Conservation (phyloP, 2,113 vertebrate genomes). For the Saccopteryx leptura region DNA sequence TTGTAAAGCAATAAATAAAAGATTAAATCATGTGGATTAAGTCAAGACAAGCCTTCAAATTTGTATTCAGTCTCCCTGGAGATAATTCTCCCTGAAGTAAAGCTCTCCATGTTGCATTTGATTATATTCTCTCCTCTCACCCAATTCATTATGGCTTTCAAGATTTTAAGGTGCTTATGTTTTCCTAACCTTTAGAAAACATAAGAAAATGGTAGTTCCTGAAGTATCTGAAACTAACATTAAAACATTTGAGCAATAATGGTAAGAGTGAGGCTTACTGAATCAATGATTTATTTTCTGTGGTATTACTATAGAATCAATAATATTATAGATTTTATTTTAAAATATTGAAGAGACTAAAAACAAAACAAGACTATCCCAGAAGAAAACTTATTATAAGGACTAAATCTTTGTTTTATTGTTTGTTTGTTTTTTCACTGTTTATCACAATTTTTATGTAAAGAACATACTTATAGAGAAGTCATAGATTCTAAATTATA, state of each 20-base stretch:
- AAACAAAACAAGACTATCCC: background rate
- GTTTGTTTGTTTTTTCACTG: background rate
- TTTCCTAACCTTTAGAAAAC: background rate
- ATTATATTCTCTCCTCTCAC: background rate
- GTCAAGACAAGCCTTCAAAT: background rate
- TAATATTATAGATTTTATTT: background rate
- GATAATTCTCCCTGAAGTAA: background rate
- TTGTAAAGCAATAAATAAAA: background rate
- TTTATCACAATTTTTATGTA: background rate
- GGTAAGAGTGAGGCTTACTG: background rate
- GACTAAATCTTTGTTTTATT: background rate
- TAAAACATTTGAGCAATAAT: background rate
- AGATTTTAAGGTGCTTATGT: background rate
- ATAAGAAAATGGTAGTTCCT: background rate
- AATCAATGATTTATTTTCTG: background rate
- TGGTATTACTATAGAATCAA: background rate
- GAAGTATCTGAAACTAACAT: background rate
- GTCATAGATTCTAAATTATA: background rate
- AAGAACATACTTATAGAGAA: conserved; percentile 11
- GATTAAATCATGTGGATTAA: background rate
- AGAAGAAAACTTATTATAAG: background rate
- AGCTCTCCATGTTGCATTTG: background rate
- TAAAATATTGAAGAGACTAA: background rate
- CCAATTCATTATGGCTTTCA: background rate
- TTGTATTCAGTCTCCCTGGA: background rate